Conservation (phyloP, 2,797 vertebrate genomes). For the Centroberyx gerrardi region DNA sequence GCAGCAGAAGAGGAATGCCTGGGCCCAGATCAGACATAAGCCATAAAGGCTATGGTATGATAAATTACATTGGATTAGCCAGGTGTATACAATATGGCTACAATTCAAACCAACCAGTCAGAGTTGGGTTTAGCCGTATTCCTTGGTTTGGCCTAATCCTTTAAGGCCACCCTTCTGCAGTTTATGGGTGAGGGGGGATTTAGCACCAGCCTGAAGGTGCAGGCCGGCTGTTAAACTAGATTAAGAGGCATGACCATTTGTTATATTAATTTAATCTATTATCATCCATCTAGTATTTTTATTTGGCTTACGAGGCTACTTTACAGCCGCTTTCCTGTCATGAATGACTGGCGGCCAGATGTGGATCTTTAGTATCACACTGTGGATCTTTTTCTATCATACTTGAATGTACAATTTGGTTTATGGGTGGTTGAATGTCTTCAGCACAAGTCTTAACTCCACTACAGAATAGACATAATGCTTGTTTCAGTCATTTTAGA, state of each 20-base stretch:
- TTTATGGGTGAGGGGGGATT: neutral
- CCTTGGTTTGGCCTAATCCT: neutral
- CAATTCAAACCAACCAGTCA: neutral
- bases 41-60: neutral
- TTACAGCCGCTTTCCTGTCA: too few species aligned
- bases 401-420: neutral
- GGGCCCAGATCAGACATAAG: neutral
- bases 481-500: neutral
- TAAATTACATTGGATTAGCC: conserved; percentile 2
- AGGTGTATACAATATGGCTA: neutral
- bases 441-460: neutral
- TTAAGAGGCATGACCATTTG: neutral
- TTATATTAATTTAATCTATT: neutral
- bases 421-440: neutral
- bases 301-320: too few species aligned
- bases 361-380: too few species aligned
- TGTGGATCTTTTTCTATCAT: neutral
- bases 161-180: too few species aligned
- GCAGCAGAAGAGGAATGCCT: neutral
- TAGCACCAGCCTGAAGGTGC: neutral
- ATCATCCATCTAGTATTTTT: neutral
- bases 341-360: too few species aligned
- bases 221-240: neutral
- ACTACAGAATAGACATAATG: neutral
- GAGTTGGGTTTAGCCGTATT: neutral